Evolutionary conservation across 2,888 invertebrate genomes (phyloP), one percentile per base, ranked within the genome.

Genomic region (Rhimphoctona megacephalus): DNA sequence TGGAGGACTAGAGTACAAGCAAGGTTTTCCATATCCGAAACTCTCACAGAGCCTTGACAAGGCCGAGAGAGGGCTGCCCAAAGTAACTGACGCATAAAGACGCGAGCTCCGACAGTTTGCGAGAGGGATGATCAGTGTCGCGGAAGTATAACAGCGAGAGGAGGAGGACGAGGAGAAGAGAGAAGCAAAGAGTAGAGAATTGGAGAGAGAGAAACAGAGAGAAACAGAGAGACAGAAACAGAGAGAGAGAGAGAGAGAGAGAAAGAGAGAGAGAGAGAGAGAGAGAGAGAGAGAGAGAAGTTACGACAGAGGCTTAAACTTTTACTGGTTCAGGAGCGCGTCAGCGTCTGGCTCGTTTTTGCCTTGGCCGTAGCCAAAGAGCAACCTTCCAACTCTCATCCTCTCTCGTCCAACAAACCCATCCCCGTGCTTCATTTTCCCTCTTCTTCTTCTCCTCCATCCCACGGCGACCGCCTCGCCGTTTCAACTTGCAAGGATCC

Each of bases 291-390:
- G 46, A 52, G 39, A 30, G 46, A 61, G 64, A 5, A 91, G 91
- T 92, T 91, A 92, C 91, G 92, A 91, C 90, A 87, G 89, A 90
- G 92, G 92, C 91, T 91, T 91, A 90, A 91, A 91, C 90, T 93
- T 93, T 92, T 92, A 92, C 91, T 91, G 90, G 90, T 89, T 90
- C 86, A 81, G 90, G 89, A 92, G 90, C 85, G 81, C 90, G 91
- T 92, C 91, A 91, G 91, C 91, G 91, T 93, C 93, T 92, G 90
- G 90, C 87, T 89, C 90, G 90, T 91, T 92, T 92, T 92, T 91
- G 88, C 90, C 86, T 70, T 85, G 52, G 77, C 74, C 81, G 74
- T 76, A 80, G 86, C 86, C 82, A 80, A 64, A 74, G 73, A 81
- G 79, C 70, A 74, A 69, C 52, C 77, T 61, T 70, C 61, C 77